These are phyloP conservation scores for Artemia franciscana DNA, from an alignment of 1,140 invertebrate species.

Conservation along the genomic window DNA sequence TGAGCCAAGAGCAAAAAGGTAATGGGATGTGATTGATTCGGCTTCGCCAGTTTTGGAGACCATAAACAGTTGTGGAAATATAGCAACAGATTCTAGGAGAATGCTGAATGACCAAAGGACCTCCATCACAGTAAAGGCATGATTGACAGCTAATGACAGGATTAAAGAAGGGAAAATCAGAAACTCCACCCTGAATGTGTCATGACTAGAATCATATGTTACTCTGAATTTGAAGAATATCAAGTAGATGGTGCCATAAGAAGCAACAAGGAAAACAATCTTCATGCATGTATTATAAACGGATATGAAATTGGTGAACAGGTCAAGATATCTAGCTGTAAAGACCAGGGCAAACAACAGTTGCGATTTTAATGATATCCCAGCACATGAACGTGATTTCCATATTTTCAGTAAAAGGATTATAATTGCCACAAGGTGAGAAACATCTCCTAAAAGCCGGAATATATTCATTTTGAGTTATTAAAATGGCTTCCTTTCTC, in stretches of 20 bases:
- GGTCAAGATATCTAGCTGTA: constrained; percentile 78
- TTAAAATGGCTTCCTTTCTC: too few relatives aligned
- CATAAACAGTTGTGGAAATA: constrained; percentile 93
- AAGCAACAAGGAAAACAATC: constrained; percentile 71
- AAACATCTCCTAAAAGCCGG: too few relatives aligned
- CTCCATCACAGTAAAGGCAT: constrained; percentile 79
- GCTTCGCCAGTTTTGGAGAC: constrained; percentile 86
- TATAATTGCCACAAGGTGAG: too few relatives aligned
- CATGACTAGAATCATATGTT: constrained; percentile 92
- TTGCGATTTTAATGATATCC: constrained; percentile 94
- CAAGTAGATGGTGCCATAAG: constrained; percentile 74
- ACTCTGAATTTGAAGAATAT: constrained; percentile 96
- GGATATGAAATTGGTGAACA: constrained; percentile 84
- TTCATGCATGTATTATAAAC: constrained; percentile 95
- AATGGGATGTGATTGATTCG: constrained; percentile 98
- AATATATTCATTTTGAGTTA: too few relatives aligned
- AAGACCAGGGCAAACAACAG: constrained; percentile 91
- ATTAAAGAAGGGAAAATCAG: constrained; percentile 63
- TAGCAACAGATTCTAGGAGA: constrained; percentile 95
- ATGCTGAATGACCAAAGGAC: constrained; percentile 99
- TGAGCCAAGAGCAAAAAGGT: constrained; percentile 89
- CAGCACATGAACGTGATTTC: constrained; percentile 36
- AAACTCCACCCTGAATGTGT: constrained; percentile 94
- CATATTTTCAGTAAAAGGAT: too few relatives aligned
- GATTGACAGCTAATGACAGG: constrained; percentile 76